A percentile compares a stretch with the other conserved stretches of the same genome.
Conservation (phyloP, 2,888 invertebrate species). For the Podotricha telesiphe region DNA sequence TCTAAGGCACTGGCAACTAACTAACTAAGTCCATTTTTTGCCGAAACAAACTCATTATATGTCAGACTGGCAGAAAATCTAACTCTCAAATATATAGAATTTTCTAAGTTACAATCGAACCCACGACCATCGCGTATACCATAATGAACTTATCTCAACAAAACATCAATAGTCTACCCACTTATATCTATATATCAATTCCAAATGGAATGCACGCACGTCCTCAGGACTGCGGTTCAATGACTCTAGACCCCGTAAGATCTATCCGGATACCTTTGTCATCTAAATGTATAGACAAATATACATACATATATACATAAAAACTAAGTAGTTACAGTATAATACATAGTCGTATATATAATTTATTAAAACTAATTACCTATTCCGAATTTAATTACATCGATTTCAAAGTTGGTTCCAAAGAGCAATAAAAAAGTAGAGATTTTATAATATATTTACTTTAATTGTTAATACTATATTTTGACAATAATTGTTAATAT, state of each 20-base stretch:
- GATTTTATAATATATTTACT: no score
- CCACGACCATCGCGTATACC: background rate
- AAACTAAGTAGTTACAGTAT: background rate
- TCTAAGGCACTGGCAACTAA: no score
- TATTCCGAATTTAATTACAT: no score
- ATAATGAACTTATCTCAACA: background rate
- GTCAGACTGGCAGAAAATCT: no score
- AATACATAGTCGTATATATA: background rate
- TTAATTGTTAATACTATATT: no score
- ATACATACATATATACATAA: background rate
- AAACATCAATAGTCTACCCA: background rate
- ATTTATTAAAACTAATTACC: no score
- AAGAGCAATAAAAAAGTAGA: no score
- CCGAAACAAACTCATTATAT: no score
- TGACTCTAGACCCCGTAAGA: constrained; percentile 13
- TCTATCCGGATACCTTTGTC: constrained; percentile 21
- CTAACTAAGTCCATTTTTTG: no score
- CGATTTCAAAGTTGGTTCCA: no score
- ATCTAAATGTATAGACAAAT: background rate
- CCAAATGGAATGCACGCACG: constrained; percentile 31
- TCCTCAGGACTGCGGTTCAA: constrained; percentile 32
- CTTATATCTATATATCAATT: background rate
- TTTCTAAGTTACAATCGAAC: background rate
- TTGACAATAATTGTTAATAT: no score
- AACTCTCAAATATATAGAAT: no score